phyloP scores from a whole-genome alignment of 2,797 vertebrate genomes.

The Pangasius sanitwongsei region DNA sequence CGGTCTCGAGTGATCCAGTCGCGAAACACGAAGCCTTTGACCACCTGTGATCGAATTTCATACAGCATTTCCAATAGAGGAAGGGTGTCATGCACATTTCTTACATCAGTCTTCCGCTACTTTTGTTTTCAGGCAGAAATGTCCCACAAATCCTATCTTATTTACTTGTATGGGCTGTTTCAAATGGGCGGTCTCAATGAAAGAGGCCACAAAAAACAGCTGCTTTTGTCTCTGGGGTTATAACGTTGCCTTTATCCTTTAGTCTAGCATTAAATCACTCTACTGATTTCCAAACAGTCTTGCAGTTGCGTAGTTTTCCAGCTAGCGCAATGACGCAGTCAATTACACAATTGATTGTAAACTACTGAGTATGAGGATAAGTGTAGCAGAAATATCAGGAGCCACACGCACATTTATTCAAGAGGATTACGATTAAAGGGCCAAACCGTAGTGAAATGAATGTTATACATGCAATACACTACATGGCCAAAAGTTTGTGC shows the following conservation, averaged over 20 bases:
- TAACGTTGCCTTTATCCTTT: neutral
- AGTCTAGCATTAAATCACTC: neutral
- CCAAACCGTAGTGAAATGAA: neutral
- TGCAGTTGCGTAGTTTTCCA: neutral
- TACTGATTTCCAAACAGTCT: neutral
- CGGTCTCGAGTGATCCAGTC: neutral
- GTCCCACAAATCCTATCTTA: too few species aligned
- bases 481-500: neutral
- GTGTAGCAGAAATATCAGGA: neutral
- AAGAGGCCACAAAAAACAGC: neutral
- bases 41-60: neutral
- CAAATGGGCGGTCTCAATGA: neutral
- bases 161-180: neutral
- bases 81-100: neutral
- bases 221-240: neutral
- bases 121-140: neutral
- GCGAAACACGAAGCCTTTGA: too few species aligned
- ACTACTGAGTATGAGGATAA: neutral
- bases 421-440: neutral
- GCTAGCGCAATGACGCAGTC: neutral
- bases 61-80: neutral
- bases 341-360: neutral
- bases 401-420: neutral
- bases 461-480: neutral
- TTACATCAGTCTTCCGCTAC: neutral